These are phyloP conservation scores for Tetranychus truncatus DNA, from an alignment of 2,888 invertebrate species.

Conservation along the genomic window DNA sequence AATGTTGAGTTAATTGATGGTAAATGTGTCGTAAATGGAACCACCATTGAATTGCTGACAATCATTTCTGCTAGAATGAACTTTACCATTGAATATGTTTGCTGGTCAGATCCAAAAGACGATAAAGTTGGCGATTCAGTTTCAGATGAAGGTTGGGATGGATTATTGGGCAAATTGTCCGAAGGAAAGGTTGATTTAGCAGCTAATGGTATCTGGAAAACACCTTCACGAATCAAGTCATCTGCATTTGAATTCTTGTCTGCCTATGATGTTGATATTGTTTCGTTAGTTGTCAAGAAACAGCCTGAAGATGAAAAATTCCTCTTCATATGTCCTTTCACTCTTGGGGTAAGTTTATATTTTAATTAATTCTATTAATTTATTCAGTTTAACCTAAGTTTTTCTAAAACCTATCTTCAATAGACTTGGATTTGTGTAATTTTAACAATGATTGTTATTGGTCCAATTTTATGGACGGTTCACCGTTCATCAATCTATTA, in stretches of 20 bases:
- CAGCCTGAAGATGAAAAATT: slow-evolving; percentile 63
- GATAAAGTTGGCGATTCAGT: slow-evolving; percentile 28
- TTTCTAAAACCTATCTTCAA: too few species aligned
- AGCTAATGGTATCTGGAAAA: slow-evolving; percentile 44
- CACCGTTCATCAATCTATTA: slow-evolving; percentile 55
- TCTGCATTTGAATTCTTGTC: slow-evolving; percentile 55
- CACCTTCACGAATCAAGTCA: slow-evolving; percentile 35
- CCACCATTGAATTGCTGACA: slow-evolving; percentile 17
- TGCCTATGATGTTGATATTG: slow-evolving; percentile 53
- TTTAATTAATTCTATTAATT: not conserved
- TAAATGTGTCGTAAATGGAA: slow-evolving; percentile 13
- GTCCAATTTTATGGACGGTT: slow-evolving; percentile 53
- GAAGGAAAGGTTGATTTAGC: slow-evolving; percentile 35
- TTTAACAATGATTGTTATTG: slow-evolving; percentile 52
- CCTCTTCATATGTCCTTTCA: slow-evolving; percentile 63
- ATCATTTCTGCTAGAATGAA: slow-evolving; percentile 16
- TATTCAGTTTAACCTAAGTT: too few species aligned
- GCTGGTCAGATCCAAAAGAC: slow-evolving; percentile 18
- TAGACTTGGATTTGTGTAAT: slow-evolving; percentile 67
- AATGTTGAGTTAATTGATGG: slow-evolving; percentile 8
- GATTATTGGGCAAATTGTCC: slow-evolving; percentile 38
- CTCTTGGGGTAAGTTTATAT: slow-evolving; percentile 34
- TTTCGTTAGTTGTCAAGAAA: slow-evolving; percentile 56
- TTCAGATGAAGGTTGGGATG: slow-evolving; percentile 31
- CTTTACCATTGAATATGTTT: slow-evolving; percentile 23